Conservation (phyloP, 2,888 invertebrate genomes). For the Drosophila koepferae region DNA sequence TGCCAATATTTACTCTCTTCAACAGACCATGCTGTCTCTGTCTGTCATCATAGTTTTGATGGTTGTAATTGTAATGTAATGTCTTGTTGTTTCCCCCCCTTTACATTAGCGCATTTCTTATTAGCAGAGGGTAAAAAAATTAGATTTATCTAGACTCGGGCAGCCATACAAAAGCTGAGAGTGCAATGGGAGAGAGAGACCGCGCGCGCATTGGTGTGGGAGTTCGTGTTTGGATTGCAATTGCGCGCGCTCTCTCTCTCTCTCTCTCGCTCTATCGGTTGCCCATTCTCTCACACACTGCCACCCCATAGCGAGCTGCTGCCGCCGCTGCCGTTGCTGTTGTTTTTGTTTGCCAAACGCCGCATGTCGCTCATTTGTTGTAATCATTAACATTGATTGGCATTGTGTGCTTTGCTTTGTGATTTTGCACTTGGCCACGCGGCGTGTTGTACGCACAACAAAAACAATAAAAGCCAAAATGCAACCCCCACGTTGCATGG, state of each 20-base stretch:
- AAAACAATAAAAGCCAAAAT: conserved; percentile 24
- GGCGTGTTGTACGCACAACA: conserved; percentile 41
- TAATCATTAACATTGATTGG: conserved; percentile 63
- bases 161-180: conserved; percentile 48
- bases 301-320: conserved; percentile 36
- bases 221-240: conserved; percentile 28
- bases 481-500: conserved; percentile 33
- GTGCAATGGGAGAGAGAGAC: conserved; percentile 1
- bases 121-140: conserved; percentile 7
- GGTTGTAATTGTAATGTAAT: conserved; percentile 12
- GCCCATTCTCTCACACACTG: not conserved
- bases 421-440: conserved; percentile 64
- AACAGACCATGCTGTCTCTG: not conserved
- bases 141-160: conserved; percentile 25
- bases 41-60: not conserved
- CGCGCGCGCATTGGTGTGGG: conserved; percentile 45
- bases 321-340: conserved; percentile 53
- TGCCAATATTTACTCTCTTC: conserved; percentile 10
- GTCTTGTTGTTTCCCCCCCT: not conserved
- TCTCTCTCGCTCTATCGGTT: not conserved
- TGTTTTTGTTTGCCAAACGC: conserved; percentile 56
- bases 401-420: conserved; percentile 62
- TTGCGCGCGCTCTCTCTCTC: conserved; percentile 7
- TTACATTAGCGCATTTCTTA: not conserved
- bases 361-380: conserved; percentile 58